A percentile compares a stretch with the other conserved stretches of the same genome.
Evolutionary conservation across 2,888 invertebrate species (phyloP).

Genomic region (Osmoderma eremita): DNA sequence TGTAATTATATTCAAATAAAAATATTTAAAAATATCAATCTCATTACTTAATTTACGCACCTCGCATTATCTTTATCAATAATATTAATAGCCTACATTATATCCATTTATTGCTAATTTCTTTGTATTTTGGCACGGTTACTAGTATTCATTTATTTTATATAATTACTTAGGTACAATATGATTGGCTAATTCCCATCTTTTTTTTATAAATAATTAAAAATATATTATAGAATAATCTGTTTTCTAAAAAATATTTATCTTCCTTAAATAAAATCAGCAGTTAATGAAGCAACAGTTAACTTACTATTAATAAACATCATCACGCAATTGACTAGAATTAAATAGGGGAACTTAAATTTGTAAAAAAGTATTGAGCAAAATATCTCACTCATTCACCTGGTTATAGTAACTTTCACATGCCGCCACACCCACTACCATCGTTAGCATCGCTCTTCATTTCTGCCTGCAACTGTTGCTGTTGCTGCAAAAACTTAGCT

Average conservation of each 20-base stretch:
- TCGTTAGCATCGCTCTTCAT: slow-evolving; percentile 47
- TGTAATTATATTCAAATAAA: too few species aligned
- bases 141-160: slow-evolving; percentile 31
- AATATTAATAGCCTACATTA: slow-evolving; percentile 31
- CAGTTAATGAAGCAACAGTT: background rate
- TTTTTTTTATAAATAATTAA: slow-evolving; percentile 2
- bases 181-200: background rate
- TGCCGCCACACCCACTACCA: slow-evolving; percentile 34
- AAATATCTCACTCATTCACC: background rate
- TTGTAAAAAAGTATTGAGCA: slow-evolving; percentile 26
- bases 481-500: slow-evolving; percentile 70
- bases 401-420: slow-evolving; percentile 25
- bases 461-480: slow-evolving; percentile 60
- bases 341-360: background rate
- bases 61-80: slow-evolving; percentile 15
- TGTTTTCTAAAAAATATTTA: background rate
- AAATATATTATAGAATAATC: background rate
- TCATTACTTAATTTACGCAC: too few species aligned
- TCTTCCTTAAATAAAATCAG: background rate
- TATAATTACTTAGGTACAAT: slow-evolving; percentile 2
- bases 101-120: slow-evolving; percentile 40
- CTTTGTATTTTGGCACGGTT: slow-evolving; percentile 43
- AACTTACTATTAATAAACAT: background rate
- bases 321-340: background rate
- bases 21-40: too few species aligned